These are phyloP conservation scores for Poecile atricapillus DNA, from an alignment of 2,113 vertebrate species.

Conservation along the genomic window DNA sequence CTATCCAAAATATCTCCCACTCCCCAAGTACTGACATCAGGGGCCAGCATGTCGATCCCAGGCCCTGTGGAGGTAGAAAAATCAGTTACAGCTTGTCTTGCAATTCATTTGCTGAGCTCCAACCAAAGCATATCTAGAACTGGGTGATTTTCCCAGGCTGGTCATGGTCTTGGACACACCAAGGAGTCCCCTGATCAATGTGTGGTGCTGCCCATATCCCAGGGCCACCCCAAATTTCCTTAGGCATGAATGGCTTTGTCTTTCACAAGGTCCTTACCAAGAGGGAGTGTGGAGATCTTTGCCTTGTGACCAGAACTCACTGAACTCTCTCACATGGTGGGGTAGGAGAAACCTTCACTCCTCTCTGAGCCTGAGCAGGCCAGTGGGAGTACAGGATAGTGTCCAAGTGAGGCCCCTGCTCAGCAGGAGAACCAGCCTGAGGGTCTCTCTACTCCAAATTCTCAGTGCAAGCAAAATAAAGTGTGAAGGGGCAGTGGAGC, in stretches of 20 bases:
- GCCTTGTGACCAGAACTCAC: not conserved
- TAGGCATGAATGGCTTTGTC: not conserved
- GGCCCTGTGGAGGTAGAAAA: constrained; percentile 66
- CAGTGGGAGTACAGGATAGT: not conserved
- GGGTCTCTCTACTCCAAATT: not conserved
- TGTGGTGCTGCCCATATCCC: not conserved
- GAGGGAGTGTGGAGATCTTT: not conserved
- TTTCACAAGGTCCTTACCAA: not conserved
- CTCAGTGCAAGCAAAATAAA: not conserved
- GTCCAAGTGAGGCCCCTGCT: not conserved
- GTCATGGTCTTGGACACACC: not conserved
- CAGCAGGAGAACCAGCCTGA: not conserved
- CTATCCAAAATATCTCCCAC: constrained; percentile 88
- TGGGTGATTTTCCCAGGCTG: not conserved
- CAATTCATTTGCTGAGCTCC: not conserved
- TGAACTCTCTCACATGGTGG: not conserved
- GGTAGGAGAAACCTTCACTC: not conserved
- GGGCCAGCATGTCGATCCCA: constrained; percentile 84
- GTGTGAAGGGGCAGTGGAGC: not conserved
- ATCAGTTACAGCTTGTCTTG: not conserved
- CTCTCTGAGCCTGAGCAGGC: too few relatives aligned
- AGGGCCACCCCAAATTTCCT: not conserved
- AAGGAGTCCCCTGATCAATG: too few relatives aligned
- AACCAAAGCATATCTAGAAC: not conserved
- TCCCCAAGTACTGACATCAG: constrained; percentile 85